Base-by-base conservation (phyloP, 2,797 vertebrate species). In the Cercopithecus mitis region DNA sequence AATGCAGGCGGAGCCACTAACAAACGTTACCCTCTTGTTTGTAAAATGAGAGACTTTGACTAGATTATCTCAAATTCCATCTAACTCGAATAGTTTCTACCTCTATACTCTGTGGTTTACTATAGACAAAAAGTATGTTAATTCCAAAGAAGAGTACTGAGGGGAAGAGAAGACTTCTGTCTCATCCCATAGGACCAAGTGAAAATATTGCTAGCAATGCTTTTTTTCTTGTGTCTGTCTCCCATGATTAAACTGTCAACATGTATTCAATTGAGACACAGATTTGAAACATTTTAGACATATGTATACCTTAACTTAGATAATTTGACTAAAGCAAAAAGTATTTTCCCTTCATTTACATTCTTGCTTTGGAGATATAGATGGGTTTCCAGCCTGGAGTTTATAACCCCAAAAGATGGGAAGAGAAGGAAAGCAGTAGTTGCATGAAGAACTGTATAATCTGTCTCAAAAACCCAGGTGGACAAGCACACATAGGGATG, bases 361-460 rank as follows among this genome's bases (percentile, higher is more conserved):
- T 88, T 90, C 39, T 87, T 47, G 17, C 45, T 91, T 87, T 97
- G 39, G 61, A 97, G 70, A 43, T 92, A 88, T 0, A 70, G 24
- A 87, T 94, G n/a, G 73, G 15, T 87, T 90, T 96, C 45, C 22
- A 94, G 33, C 76, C 55, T 88, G 88, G 83, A 97, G 52, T 92
- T 95, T 95, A 57, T 90, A 90, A 89, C 11, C 39, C 10, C 17
- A 57, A 75, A 84, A 30, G 55, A 57, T 89, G 17, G 15, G 39
- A 84, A 90, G 45, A 70, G 94, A 93, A 57, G 57, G 50, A 95
- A 93, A 85, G 11, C 25, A 93, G 7, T 43, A 45, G 9, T 89
- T 95, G 14, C 45, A 91, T 83, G 43, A 72, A 83, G 47, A 95
- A 55, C 33, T 94, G 24, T 80, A 11, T 61, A 83, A 87, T 94